Evolutionary conservation across 2,113 vertebrate genomes (phyloP), one percentile per base, ranked within the genome.

Genomic region (Phrynocephalus versicolor): DNA sequence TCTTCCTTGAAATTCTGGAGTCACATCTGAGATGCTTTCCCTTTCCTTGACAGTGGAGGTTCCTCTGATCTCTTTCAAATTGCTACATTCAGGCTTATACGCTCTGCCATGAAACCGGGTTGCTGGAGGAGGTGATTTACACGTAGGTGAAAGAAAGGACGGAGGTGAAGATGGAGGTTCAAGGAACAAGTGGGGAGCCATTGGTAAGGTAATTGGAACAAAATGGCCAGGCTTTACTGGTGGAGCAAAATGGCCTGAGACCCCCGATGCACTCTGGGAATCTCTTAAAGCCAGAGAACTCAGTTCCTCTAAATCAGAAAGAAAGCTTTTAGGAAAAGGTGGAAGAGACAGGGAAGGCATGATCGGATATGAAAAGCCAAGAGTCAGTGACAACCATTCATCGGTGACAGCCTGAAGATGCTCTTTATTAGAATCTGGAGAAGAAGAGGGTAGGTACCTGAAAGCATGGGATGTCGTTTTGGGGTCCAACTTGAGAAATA

Each of bases 361-460:
- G 87, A 86, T 90, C 51, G 95, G 89, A 79, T 96, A 95, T 37
- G 94, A 94, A 78, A 92, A 80, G 37, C 89, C 93, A 93, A 95
- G 65, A 85, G 96, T 97, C 91, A 96, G 95, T 82, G 97, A 95
- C 37, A 98, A 93, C 93, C 96, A 95, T 88, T 97, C 96, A 30
- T 70, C 94, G 93, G 95, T 92, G 90, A 96, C 14, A 72, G 94
- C 90, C 76, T 94, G 95, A 77, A 97, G 91, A 84, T 92, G 90
- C 79, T 92, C 93, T 94, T 92, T 92, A 67, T 91, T 92, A 81
- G 6, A 91, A 88, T 78, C 88, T 93, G 92, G 91, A 92, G 89
- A 94, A 87, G 92, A 85, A 19, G 92, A 90, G 70, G 89, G 75
- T 88, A 88, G 91, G 88, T 92, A 90, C 80, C 76, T 91, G 91